Evolutionary conservation across 53 echinoderm and acorn worm genomes (phyloP).

Genomic region (Actinopyga echinites): DNA sequence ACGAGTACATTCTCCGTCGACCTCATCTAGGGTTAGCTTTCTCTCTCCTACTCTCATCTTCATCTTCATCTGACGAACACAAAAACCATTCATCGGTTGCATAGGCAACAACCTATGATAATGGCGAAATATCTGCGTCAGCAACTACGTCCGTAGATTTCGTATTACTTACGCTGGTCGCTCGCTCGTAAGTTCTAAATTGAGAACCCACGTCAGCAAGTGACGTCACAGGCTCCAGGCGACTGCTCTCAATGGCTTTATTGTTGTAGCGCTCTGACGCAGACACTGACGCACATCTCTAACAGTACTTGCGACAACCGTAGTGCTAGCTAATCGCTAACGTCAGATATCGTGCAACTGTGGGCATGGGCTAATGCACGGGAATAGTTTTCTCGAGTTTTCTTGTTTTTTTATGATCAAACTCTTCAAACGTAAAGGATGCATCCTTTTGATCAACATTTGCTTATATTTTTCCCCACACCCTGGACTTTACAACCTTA

Average conservation of each 20-base stretch:
- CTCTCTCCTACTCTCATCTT: too few species aligned
- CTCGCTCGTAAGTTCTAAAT: conserved; percentile 31
- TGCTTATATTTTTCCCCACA: conserved; percentile 10
- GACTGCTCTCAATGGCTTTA: conserved; percentile 24
- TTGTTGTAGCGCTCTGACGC: conserved; percentile 30
- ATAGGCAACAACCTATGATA: conserved; percentile 10
- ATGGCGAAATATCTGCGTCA: conserved; percentile 8
- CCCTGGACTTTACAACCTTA: conserved; percentile 22
- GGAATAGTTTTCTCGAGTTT: conserved; percentile 19
- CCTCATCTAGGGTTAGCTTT: too few species aligned
- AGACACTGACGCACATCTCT: conserved; percentile 13
- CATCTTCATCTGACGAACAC: too few species aligned
- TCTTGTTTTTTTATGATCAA: conserved; percentile 32
- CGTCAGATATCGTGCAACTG: conserved; percentile 34
- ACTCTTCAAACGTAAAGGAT: conserved; percentile 15
- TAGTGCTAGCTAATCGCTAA: conserved; percentile 40
- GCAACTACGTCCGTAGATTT: conserved; percentile 13
- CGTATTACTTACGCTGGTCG: conserved; percentile 30
- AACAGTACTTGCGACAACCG: conserved; percentile 24
- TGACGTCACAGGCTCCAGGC: conserved; percentile 35
- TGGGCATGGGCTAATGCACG: conserved; percentile 38
- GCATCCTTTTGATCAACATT: conserved; percentile 11
- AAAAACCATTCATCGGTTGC: not conserved
- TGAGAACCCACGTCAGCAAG: conserved; percentile 11
- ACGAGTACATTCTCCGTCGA: too few species aligned